phyloP scores from a whole-genome alignment of 2,113 vertebrate genomes.

The Boleophthalmus pectinirostris region DNA sequence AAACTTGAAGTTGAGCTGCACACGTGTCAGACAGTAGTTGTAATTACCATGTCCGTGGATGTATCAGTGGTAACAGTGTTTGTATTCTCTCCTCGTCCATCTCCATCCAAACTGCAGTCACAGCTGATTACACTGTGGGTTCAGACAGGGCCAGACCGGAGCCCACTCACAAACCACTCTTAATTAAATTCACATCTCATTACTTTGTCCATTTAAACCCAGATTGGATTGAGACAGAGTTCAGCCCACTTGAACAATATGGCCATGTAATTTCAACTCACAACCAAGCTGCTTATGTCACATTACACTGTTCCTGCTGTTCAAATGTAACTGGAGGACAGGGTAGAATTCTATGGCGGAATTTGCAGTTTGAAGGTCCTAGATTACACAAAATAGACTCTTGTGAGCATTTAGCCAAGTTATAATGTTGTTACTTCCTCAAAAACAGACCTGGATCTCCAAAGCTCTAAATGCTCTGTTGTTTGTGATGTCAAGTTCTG shows the following conservation, averaged over 20 bases:
- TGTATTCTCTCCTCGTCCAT: neutral
- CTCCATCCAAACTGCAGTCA: neutral
- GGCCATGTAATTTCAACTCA: neutral
- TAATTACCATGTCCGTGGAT: neutral
- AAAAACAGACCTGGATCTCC: no score
- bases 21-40: neutral
- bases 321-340: no score
- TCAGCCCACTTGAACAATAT: neutral
- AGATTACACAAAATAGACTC: no score
- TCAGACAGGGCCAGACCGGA: slow-evolving; percentile 49
- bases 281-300: neutral
- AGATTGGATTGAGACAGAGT: slow-evolving; percentile 12
- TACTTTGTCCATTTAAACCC: slow-evolving; percentile 28
- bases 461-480: no score
- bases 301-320: no score
- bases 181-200: slow-evolving; percentile 61
- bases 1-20: neutral
- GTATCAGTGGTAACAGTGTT: neutral
- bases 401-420: no score
- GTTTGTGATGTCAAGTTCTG: no score
- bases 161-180: slow-evolving; percentile 52
- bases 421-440: no score
- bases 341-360: no score
- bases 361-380: no score
- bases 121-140: neutral